Percentiles rank a stretch among this genome's conserved stretches.
Conservation (phyloP, 2,888 invertebrate genomes). For the Osmoderma eremita region DNA sequence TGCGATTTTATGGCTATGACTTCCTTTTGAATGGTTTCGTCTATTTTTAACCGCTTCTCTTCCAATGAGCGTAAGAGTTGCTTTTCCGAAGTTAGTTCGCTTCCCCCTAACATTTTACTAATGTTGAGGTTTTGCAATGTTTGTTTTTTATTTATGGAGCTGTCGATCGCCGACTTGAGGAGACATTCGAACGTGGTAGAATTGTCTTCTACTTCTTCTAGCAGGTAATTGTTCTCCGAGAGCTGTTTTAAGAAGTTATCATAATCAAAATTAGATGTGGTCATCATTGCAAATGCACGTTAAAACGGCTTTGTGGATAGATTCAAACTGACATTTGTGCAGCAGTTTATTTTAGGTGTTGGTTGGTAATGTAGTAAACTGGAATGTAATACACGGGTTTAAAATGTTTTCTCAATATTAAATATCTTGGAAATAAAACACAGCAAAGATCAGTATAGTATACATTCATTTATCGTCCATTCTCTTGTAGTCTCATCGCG, state of each 20-base stretch:
- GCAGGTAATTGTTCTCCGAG: background rate
- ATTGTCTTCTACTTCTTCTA: slow-evolving; percentile 10
- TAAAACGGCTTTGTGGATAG: too few relatives aligned
- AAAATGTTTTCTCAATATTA: background rate
- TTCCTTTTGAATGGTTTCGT: slow-evolving; percentile 6
- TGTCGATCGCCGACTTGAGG: background rate
- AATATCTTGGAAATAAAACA: background rate
- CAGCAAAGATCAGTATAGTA: background rate
- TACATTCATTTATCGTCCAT: slow-evolving; percentile 13
- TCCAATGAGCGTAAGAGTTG: background rate
- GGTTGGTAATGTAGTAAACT: too few relatives aligned
- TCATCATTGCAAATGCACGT: slow-evolving; percentile 14
- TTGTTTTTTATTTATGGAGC: background rate
- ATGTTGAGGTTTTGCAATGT: background rate
- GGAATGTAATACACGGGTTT: background rate
- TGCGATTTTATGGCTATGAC: background rate
- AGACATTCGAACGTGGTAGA: slow-evolving; percentile 1
- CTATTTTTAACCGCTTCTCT: slow-evolving; percentile 1
- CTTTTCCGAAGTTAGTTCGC: background rate
- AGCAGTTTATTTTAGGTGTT: too few relatives aligned
- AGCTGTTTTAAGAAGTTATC: slow-evolving; percentile 11
- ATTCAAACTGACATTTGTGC: too few relatives aligned
- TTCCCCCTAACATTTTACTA: background rate
- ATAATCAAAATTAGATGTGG: background rate
- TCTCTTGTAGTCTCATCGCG: background rate